phyloP scores from a whole-genome alignment of 2,113 vertebrate species.

The Atractosteus spatula region DNA sequence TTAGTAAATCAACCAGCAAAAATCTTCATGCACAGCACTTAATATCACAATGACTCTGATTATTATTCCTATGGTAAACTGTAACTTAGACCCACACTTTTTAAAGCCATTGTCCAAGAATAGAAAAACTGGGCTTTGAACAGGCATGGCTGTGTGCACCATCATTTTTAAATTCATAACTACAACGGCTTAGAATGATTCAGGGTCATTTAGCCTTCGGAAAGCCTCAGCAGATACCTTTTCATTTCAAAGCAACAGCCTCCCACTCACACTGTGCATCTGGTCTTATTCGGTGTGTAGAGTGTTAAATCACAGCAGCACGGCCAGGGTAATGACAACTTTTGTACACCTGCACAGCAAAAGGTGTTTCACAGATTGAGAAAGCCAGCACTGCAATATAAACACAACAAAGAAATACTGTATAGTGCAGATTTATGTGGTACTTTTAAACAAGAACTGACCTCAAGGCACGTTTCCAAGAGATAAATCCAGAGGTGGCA shows the following conservation, averaged over 20 bases:
- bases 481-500: too few species aligned
- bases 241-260: slow-evolving; percentile 33
- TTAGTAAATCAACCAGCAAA: background rate
- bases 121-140: slow-evolving; percentile 68
- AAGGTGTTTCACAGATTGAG: too few species aligned
- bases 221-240: background rate
- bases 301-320: background rate
- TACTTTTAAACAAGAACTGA: too few species aligned
- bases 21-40: background rate
- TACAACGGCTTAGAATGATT: slow-evolving; percentile 18
- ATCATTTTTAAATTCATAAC: slow-evolving; percentile 68
- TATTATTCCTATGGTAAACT: slow-evolving; percentile 49
- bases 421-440: background rate
- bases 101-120: slow-evolving; percentile 63
- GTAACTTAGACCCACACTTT: slow-evolving; percentile 48
- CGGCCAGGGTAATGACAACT: too few species aligned
- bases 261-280: slow-evolving; percentile 19
- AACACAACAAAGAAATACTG: background rate
- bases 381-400: background rate
- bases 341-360: slow-evolving; percentile 19
- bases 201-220: slow-evolving; percentile 12
- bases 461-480: too few species aligned
- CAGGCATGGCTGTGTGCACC: slow-evolving; percentile 62
- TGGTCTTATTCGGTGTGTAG: slow-evolving; percentile 9
- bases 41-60: slow-evolving; percentile 39